A percentile compares a stretch with the other conserved stretches of the same genome.
Evolutionary conservation across 2,888 invertebrate species (phyloP).

Genomic region (Agonopterix arenella): DNA sequence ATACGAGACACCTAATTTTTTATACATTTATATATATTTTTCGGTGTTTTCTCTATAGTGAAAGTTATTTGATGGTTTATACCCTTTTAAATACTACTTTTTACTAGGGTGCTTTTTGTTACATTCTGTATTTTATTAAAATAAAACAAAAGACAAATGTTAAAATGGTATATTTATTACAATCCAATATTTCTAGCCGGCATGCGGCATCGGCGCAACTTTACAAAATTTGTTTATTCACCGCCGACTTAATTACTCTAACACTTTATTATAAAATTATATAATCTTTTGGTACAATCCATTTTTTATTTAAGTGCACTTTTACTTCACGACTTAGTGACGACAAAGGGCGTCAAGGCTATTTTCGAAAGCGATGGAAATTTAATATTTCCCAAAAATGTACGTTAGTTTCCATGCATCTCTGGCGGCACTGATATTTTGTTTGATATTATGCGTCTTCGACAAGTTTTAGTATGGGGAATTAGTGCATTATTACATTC

Average conservation of each 20-base stretch:
- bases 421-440: slow-evolving; percentile 3
- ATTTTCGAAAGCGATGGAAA: slow-evolving; percentile 52
- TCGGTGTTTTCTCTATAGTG: too few relatives aligned
- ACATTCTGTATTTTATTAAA: slow-evolving; percentile 3
- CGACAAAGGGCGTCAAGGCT: slow-evolving; percentile 53
- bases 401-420: not conserved
- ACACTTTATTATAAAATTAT: slow-evolving; percentile 74
- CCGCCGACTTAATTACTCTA: slow-evolving; percentile 59
- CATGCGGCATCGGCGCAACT: slow-evolving; percentile 51
- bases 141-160: slow-evolving; percentile 54
- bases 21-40: too few relatives aligned
- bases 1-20: too few relatives aligned
- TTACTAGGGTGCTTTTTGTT: too few relatives aligned
- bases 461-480: not conserved
- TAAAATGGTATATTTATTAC: slow-evolving; percentile 77
- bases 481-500: not conserved
- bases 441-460: slow-evolving; percentile 6
- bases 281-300: slow-evolving; percentile 75
- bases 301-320: slow-evolving; percentile 64
- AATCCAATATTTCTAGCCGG: slow-evolving; percentile 60
- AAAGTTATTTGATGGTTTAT: too few relatives aligned
- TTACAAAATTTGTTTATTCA: slow-evolving; percentile 64
- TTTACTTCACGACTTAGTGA: slow-evolving; percentile 58
- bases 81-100: too few relatives aligned
- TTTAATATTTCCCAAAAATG: slow-evolving; percentile 52